Percentiles rank a stretch among this genome's conserved stretches.
Conservation (phyloP, 2,888 invertebrate genomes). For the Branchellion lobata region DNA sequence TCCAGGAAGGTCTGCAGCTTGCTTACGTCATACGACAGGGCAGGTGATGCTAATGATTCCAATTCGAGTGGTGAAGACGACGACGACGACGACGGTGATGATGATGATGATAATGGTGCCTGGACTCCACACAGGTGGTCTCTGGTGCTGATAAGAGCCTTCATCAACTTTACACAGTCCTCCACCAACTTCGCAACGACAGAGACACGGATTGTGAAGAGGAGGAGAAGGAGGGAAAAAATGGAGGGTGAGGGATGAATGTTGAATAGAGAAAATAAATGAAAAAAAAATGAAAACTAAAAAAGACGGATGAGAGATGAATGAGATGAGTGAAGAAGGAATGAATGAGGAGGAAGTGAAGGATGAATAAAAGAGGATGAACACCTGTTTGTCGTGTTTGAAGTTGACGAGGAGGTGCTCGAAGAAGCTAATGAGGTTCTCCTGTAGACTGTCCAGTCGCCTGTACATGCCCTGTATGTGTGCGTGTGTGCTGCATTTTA, state of each 20-base stretch:
- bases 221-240: no score
- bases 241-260: no score
- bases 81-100: no score
- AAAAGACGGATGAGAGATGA: no score
- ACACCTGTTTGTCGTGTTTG: slow-evolving; percentile 77
- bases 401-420: slow-evolving; percentile 82
- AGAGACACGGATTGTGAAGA: no score
- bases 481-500: no score
- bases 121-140: slow-evolving; percentile 76
- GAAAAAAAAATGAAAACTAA: not conserved
- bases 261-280: no score
- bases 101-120: slow-evolving; percentile 80
- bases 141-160: slow-evolving; percentile 75
- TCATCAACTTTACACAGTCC: slow-evolving; percentile 88
- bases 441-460: slow-evolving; percentile 90
- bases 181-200: slow-evolving; percentile 72
- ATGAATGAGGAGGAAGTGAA: no score
- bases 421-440: slow-evolving; percentile 89
- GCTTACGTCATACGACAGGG: slow-evolving; percentile 76
- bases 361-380: no score
- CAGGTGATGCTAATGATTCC: slow-evolving; percentile 80
- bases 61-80: slow-evolving; percentile 77
- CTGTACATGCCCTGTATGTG: slow-evolving; percentile 78
- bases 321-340: no score
- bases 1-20: slow-evolving; percentile 67